A percentile compares a stretch with the other conserved stretches of the same genome.
Conservation (phyloP, 2,888 invertebrate genomes). For the Alloplasta piceator region DNA sequence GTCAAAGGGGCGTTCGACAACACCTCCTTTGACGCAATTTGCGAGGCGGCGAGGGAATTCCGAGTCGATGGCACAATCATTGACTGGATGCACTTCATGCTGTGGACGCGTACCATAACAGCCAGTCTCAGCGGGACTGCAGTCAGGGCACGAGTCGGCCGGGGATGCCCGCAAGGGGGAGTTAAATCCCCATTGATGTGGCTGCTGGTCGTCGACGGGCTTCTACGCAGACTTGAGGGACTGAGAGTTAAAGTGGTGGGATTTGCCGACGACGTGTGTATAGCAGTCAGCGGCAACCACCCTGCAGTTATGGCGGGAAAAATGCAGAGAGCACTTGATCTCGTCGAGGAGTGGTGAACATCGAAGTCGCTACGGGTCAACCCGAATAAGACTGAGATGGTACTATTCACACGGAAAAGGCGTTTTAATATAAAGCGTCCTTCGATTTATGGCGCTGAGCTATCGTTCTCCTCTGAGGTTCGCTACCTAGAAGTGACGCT, state of each 20-base stretch:
- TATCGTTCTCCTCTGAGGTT: not conserved
- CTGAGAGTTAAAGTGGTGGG: conserved; percentile 26
- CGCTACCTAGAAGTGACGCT: not conserved
- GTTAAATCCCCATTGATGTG: conserved; percentile 20
- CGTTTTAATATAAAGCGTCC: not conserved
- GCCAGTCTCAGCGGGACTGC: not conserved
- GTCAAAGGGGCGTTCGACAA: conserved; percentile 63
- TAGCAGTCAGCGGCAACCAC: conserved; percentile 37
- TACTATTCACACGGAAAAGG: conserved; percentile 35
- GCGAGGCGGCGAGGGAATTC: conserved; percentile 25
- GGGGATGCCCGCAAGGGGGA: conserved; percentile 47
- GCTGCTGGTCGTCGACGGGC: conserved; percentile 48
- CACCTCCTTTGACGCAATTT: conserved; percentile 10
- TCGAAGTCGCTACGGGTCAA: conserved; percentile 42
- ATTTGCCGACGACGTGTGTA: conserved; percentile 49
- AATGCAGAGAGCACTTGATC: conserved; percentile 45
- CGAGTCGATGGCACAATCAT: conserved; percentile 11
- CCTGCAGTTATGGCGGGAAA: not conserved
- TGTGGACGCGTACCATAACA: no score
- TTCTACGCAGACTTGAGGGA: conserved; percentile 26
- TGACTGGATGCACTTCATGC: not conserved
- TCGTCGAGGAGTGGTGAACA: conserved; percentile 34
- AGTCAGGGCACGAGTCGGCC: conserved; percentile 12
- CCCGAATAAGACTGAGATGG: conserved; percentile 54
- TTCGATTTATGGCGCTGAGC: conserved; percentile 7